Conservation (phyloP, 2,797 vertebrate genomes). For the Oryzias dopingdopingensis region DNA sequence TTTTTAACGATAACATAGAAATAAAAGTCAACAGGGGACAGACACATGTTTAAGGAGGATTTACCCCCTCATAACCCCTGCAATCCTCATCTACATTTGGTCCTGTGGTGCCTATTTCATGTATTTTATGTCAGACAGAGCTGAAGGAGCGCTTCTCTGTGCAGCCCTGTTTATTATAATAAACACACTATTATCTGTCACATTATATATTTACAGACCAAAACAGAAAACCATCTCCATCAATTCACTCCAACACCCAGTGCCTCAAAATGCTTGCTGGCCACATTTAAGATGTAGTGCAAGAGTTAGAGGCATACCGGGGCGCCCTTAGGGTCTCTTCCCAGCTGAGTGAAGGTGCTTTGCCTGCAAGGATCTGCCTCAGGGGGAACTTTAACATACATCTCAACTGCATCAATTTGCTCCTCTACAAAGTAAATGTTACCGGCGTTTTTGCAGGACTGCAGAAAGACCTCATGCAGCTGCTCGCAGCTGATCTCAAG, state of each 20-base stretch:
- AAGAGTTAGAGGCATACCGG: slow-evolving; percentile 32
- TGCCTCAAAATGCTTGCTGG: slow-evolving; percentile 14
- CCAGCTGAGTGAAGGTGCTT: slow-evolving; percentile 23
- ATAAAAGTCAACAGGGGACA: slow-evolving; percentile 57
- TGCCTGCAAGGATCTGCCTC: slow-evolving; percentile 33
- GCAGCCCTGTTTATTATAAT: slow-evolving; percentile 33
- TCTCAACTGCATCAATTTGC: slow-evolving; percentile 19
- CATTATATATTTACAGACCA: slow-evolving; percentile 34
- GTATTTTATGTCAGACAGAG: slow-evolving; percentile 29
- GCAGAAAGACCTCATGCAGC: background rate
- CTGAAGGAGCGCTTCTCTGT: slow-evolving; percentile 19
- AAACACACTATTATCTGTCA: slow-evolving; percentile 29
- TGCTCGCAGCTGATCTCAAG: slow-evolving; percentile 13
- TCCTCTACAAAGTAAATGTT: slow-evolving; percentile 24
- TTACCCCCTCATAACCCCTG: slow-evolving; percentile 43
- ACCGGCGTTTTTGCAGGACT: slow-evolving; percentile 16
- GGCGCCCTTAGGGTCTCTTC: slow-evolving; percentile 30
- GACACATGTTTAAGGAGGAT: slow-evolving; percentile 53
- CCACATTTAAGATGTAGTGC: slow-evolving; percentile 33
- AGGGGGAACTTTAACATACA: slow-evolving; percentile 32
- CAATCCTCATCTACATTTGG: slow-evolving; percentile 21
- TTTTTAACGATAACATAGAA: slow-evolving; percentile 63
- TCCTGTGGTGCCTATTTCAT: slow-evolving; percentile 15
- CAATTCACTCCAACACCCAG: slow-evolving; percentile 12
- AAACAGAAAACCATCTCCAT: slow-evolving; percentile 5